Evolutionary conservation across 1,140 invertebrate genomes (phyloP), one percentile per base, ranked within the genome.

Genomic region (Megalonaias nervosa): DNA sequence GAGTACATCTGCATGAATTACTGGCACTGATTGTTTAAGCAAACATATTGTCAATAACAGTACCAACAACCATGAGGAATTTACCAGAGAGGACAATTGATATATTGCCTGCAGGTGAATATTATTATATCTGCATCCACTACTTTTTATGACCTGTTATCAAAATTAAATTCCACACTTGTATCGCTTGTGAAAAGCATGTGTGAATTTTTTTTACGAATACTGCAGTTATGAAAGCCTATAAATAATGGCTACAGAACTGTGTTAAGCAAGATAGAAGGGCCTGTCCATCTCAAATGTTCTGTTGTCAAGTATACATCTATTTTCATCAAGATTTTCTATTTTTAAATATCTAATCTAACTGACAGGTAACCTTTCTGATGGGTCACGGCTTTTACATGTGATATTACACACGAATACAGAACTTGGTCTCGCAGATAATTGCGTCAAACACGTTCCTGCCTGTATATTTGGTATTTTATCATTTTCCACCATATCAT

Each of bases 101-200:
- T 69, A 48, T n/a, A 23, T 59, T 69, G 15, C 67, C 67, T 21
- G 67, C 67, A 69, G 67, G 56, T 16, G n/a, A 69, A 48, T 69
- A 23, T 21, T 6, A 9, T 31, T n/a, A 21, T 57, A n/a, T 69
- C 67, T 58, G 58, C 56, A 17, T 57, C 38, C 15, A 14, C 26
- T 68, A 57, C 2, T 69, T 17, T 58, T 14, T 57, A 69, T 59
- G 58, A 16, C 56, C 6, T 57, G 58, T 17, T 48, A 69, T 48
- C 26, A 21, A 21, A 69, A 69, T 21, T 69, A 48, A 15, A 69
- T 55, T 15, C n/a, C 13, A 21, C 58, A 57, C 56, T 57, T n/a
- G 19, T 56, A 57, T 69, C 23, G n/a, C 55, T 69, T 21, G 67
- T 23, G 56, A 21, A 14, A 9, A 16, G 67, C 1, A 15, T 16